A percentile compares a stretch with the other conserved stretches of the same genome.
phyloP scores from a whole-genome alignment of 2,113 vertebrate species.

The Ptilonorhynchus violaceus region DNA sequence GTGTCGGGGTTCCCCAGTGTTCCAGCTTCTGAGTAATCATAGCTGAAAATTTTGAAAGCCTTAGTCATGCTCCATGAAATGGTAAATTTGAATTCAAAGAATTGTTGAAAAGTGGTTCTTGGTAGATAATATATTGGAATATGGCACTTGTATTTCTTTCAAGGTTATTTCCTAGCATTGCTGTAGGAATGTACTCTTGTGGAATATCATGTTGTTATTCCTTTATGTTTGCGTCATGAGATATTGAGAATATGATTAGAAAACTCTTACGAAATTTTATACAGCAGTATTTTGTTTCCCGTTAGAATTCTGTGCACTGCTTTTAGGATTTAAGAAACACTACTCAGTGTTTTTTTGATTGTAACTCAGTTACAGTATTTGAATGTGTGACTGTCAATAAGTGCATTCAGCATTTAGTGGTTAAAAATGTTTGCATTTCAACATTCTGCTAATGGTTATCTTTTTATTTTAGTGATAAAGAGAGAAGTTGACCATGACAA shows the following conservation, averaged over 20 bases:
- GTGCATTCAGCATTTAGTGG: not conserved
- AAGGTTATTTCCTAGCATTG: not conserved
- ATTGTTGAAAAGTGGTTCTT: not conserved
- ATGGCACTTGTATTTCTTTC: not conserved
- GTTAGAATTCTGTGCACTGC: not conserved
- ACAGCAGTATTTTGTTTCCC: not conserved
- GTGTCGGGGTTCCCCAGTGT: not conserved
- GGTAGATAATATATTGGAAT: not conserved
- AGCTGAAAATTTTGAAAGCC: not conserved
- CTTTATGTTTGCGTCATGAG: not conserved
- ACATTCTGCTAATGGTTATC: not conserved
- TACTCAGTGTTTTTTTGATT: not conserved
- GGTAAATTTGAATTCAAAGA: not conserved
- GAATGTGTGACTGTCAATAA: not conserved
- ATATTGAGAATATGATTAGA: not conserved
- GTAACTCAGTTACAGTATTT: not conserved
- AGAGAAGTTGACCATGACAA: constrained; percentile 81
- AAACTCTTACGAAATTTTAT: not conserved
- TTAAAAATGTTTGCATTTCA: not conserved
- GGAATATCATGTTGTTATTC: not conserved
- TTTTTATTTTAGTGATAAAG: constrained; percentile 54
- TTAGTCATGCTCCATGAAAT: not conserved
- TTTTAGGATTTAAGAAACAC: not conserved
- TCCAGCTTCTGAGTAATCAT: not conserved
- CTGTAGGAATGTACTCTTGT: not conserved